Conservation (phyloP, 2,113 vertebrate genomes). For the Phalacrocorax pelagicus region DNA sequence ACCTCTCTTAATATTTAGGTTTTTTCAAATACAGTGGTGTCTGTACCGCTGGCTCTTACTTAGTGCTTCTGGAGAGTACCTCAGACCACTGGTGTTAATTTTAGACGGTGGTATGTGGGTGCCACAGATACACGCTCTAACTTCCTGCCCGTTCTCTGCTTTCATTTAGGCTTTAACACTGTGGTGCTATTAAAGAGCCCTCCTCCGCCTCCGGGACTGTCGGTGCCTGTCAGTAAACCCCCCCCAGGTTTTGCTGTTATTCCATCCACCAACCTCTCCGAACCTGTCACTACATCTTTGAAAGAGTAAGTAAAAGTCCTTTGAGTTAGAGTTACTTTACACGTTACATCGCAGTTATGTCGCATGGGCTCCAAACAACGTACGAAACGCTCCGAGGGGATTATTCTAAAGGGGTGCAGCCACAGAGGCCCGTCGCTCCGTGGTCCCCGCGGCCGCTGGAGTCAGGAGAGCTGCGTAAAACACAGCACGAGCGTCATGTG, state of each 20-base stretch:
- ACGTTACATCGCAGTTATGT: fast-evolving
- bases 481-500: too few species aligned
- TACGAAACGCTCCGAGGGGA: fast-evolving
- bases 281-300: conserved; percentile 67
- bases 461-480: background rate
- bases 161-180: conserved; percentile 85
- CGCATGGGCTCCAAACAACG: fast-evolving
- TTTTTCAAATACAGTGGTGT: background rate
- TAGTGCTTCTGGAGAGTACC: background rate
- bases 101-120: background rate
- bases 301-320: conserved; percentile 79
- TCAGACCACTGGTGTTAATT: background rate
- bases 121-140: background rate
- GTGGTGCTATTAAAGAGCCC: conserved; percentile 85
- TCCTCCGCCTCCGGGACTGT: conserved; percentile 84
- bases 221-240: conserved; percentile 82
- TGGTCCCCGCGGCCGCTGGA: fast-evolving
- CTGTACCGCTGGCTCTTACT: background rate
- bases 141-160: background rate
- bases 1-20: background rate
- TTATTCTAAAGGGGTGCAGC: fast-evolving
- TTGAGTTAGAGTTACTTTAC: background rate
- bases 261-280: conserved; percentile 80
- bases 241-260: conserved; percentile 92
- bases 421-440: background rate